These are phyloP conservation scores for Gopherus evgoodei DNA, from an alignment of 2,113 vertebrate genomes.

Conservation along the genomic window DNA sequence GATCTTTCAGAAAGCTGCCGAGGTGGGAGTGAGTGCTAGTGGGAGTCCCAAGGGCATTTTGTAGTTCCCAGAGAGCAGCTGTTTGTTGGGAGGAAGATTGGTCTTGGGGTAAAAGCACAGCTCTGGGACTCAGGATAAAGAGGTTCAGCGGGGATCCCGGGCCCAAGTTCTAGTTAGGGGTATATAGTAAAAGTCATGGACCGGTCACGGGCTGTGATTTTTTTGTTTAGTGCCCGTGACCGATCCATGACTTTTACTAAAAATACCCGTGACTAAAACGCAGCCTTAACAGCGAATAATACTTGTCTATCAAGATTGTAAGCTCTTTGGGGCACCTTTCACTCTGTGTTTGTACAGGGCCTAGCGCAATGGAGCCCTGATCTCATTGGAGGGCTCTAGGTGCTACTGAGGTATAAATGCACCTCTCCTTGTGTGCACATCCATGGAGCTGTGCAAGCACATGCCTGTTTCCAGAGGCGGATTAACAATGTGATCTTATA, in stretches of 20 bases:
- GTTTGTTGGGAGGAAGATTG: not conserved
- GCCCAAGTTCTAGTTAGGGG: no score
- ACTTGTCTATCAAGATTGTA: not conserved
- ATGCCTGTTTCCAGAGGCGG: not conserved
- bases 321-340: not conserved
- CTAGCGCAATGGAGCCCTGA: not conserved
- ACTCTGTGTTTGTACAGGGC: not conserved
- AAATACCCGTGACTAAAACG: no score
- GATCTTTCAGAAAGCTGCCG: not conserved
- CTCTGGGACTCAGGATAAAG: not conserved
- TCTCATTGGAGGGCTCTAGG: not conserved
- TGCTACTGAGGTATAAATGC: not conserved
- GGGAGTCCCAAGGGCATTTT: not conserved
- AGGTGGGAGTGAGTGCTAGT: not conserved
- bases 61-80: not conserved
- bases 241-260: no score
- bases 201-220: no score
- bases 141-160: no score
- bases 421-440: not conserved
- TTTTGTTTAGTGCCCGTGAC: no score
- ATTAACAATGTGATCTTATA: not conserved
- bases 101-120: not conserved
- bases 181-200: no score
- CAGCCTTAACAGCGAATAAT: not conserved
- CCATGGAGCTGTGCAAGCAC: not conserved